Percentiles rank a stretch among this genome's conserved stretches.
Conservation (phyloP, 1,140 invertebrate species). For the Drosophila elegans region DNA sequence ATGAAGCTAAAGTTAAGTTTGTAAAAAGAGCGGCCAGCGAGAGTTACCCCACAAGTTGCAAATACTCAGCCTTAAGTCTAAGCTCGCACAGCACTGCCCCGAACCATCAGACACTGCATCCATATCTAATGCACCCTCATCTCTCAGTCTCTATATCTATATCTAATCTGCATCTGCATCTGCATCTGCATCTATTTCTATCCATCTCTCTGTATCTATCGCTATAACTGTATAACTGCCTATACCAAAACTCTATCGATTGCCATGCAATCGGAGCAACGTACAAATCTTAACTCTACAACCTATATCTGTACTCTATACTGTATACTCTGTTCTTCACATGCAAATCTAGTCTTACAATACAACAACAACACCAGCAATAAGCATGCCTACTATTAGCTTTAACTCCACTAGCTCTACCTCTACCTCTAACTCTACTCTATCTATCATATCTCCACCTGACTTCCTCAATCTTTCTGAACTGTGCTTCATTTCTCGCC, state of each 20-base stretch:
- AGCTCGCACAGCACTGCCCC: slow-evolving; percentile 55
- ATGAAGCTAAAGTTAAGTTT: slow-evolving; percentile 72
- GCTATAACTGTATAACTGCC: slow-evolving; percentile 53
- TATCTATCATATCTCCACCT: slow-evolving; percentile 24
- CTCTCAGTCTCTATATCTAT: slow-evolving; percentile 17
- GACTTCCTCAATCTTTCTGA: slow-evolving; percentile 5
- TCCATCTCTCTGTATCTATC: slow-evolving; percentile 16
- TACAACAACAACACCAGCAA: slow-evolving; percentile 61
- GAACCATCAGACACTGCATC: slow-evolving; percentile 24
- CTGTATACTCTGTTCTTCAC: slow-evolving; percentile 59
- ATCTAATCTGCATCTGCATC: slow-evolving; percentile 30
- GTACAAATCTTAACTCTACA: slow-evolving; percentile 65
- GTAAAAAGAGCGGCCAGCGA: slow-evolving; percentile 72
- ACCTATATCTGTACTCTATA: slow-evolving; percentile 22
- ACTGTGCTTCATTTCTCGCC: slow-evolving; percentile 21
- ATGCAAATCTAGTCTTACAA: slow-evolving; percentile 82
- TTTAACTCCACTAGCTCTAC: slow-evolving; percentile 70
- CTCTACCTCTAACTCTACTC: slow-evolving; percentile 50
- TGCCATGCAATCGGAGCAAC: slow-evolving; percentile 65
- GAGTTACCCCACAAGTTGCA: slow-evolving; percentile 64
- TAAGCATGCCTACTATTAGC: slow-evolving; percentile 74
- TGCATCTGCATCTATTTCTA: slow-evolving; percentile 13
- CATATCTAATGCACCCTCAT: slow-evolving; percentile 42
- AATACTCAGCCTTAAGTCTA: slow-evolving; percentile 79
- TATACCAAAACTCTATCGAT: slow-evolving; percentile 73